Conservation (phyloP, 2,797 vertebrate species). For the Sarcoramphus papa region DNA sequence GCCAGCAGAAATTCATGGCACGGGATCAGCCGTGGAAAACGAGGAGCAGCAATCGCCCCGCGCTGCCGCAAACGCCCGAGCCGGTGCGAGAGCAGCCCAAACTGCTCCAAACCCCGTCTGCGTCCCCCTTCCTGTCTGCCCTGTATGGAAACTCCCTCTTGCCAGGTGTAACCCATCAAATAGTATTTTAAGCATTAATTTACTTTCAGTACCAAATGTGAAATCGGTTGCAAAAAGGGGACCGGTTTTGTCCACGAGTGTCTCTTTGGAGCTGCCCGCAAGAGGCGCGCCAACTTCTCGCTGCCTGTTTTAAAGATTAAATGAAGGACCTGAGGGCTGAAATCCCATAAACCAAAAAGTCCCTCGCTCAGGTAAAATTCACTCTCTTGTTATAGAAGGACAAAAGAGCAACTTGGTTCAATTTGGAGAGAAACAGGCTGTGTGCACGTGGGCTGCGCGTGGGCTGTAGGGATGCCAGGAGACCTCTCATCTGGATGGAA, state of each 20-base stretch:
- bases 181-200: slow-evolving; percentile 1
- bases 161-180: background rate
- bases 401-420: background rate
- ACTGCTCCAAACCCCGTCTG: background rate
- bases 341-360: background rate
- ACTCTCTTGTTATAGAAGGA: background rate
- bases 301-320: background rate
- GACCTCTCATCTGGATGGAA: background rate
- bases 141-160: background rate
- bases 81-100: background rate
- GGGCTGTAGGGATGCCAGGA: background rate
- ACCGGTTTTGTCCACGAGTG: background rate
- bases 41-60: background rate
- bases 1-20: background rate
- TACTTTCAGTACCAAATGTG: background rate
- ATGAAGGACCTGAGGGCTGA: background rate
- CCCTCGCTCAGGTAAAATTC: background rate
- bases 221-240: background rate
- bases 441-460: accelerated
- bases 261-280: background rate
- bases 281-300: background rate
- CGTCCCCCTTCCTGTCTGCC: background rate
- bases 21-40: background rate
- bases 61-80: accelerated
- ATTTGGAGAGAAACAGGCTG: background rate